Evolutionary conservation across 53 echinoderm and acorn worm genomes (phyloP).

Genomic region (Actinopyga echinites): DNA sequence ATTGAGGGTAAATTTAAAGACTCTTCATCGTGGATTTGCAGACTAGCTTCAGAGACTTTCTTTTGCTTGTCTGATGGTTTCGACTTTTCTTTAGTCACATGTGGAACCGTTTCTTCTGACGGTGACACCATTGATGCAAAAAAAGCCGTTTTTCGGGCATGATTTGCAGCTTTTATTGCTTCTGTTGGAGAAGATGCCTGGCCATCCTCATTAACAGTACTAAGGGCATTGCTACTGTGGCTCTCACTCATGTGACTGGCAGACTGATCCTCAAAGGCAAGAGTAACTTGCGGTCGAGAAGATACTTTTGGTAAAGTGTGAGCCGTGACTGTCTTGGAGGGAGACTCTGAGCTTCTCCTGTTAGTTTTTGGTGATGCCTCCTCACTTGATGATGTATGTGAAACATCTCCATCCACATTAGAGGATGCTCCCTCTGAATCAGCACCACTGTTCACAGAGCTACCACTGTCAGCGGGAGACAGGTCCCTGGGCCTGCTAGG

Average conservation of each 20-base stretch:
- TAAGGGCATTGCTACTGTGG: slow-evolving; percentile 53
- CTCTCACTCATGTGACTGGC: slow-evolving; percentile 51
- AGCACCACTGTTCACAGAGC: slow-evolving; percentile 77
- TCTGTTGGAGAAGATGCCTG: slow-evolving; percentile 78
- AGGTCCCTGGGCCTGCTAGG: slow-evolving; percentile 66
- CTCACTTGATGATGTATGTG: slow-evolving; percentile 73
- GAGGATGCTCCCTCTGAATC: slow-evolving; percentile 70
- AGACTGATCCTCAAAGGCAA: slow-evolving; percentile 34
- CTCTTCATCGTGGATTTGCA: slow-evolving; percentile 58
- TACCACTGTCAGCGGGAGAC: slow-evolving; percentile 77
- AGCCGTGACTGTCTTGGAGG: slow-evolving; percentile 38
- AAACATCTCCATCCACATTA: slow-evolving; percentile 81
- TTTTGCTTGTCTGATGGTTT: neutral
- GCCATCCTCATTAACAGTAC: neutral
- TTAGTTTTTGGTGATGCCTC: slow-evolving; percentile 71
- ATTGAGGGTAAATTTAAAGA: slow-evolving; percentile 55
- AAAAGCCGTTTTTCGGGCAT: slow-evolving; percentile 63
- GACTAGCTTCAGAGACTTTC: slow-evolving; percentile 55
- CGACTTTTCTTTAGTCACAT: neutral
- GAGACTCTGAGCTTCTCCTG: neutral
- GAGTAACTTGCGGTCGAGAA: slow-evolving; percentile 55
- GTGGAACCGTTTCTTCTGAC: neutral
- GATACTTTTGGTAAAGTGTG: slow-evolving; percentile 92
- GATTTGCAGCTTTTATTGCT: slow-evolving; percentile 72
- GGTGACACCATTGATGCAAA: slow-evolving; percentile 64